Evolutionary conservation across 2,888 invertebrate genomes (phyloP).

Genomic region (Corbicula japonica): DNA sequence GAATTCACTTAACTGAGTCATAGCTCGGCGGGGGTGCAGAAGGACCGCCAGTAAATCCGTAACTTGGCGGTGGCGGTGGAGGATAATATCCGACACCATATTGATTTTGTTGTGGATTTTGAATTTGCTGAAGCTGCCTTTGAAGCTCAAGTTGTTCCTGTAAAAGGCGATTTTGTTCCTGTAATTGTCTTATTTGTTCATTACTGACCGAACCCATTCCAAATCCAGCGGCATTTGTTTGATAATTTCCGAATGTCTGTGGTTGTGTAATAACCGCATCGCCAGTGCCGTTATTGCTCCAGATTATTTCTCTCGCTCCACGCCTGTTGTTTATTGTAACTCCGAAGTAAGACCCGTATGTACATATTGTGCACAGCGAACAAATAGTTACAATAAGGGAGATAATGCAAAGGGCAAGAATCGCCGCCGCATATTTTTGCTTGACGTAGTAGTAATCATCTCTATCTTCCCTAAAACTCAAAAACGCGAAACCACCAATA

Average conservation of each 20-base stretch:
- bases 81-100: constrained; percentile 19
- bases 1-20: background rate
- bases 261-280: background rate
- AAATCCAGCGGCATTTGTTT: background rate
- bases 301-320: background rate
- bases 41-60: background rate
- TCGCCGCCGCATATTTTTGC: constrained; percentile 8
- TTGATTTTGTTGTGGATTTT: constrained; percentile 23
- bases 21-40: constrained; percentile 24
- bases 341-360: constrained; percentile 27
- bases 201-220: background rate
- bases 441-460: constrained; percentile 6
- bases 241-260: too few relatives aligned
- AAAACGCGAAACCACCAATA: background rate
- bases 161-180: constrained; percentile 22
- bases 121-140: constrained; percentile 29
- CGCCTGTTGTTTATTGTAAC: constrained; percentile 3
- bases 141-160: constrained; percentile 35
- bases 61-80: constrained; percentile 17
- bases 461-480: background rate
- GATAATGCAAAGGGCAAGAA: constrained; percentile 18
- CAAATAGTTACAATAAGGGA: background rate
- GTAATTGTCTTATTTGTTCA: constrained; percentile 7
- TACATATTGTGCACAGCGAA: constrained; percentile 9
- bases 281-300: background rate